Percentiles rank a stretch among this genome's conserved stretches.
These are phyloP conservation scores for Illadopsis cleaveri DNA, from an alignment of 2,113 vertebrate species.

Conservation along the genomic window DNA sequence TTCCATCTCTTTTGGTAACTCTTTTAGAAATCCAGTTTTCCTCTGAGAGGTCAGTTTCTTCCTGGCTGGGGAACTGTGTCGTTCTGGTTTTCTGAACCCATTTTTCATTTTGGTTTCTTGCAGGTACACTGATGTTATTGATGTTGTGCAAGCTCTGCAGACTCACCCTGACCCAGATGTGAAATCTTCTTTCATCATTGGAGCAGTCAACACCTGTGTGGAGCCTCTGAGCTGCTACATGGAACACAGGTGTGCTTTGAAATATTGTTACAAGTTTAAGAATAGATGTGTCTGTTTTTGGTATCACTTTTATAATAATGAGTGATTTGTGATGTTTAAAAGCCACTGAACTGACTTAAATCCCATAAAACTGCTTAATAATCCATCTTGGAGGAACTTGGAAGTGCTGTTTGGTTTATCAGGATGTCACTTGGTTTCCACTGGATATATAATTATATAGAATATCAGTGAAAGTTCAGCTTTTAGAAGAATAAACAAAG, in stretches of 20 bases:
- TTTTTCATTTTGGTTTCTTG: neutral
- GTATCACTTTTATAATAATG: neutral
- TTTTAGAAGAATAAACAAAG: neutral
- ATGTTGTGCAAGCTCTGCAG: slow-evolving; percentile 89
- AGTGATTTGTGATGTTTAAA: neutral
- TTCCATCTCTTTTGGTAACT: neutral
- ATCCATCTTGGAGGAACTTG: neutral
- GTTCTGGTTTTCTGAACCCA: neutral
- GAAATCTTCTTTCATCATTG: slow-evolving; percentile 81
- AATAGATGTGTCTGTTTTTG: neutral
- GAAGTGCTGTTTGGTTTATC: neutral
- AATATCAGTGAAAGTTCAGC: neutral
- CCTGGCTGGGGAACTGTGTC: neutral
- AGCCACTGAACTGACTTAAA: neutral
- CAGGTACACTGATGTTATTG: slow-evolving; percentile 91
- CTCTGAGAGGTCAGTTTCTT: neutral
- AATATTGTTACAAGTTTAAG: neutral
- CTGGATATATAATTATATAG: neutral
- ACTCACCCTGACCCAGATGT: slow-evolving; percentile 87
- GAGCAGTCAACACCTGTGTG: slow-evolving; percentile 86
- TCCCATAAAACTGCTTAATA: neutral
- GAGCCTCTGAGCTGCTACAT: slow-evolving; percentile 90
- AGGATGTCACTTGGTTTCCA: neutral
- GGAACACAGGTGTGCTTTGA: slow-evolving; percentile 85
- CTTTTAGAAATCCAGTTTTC: neutral